Conservation (phyloP, 2,113 vertebrate genomes). For the Microtus ochrogaster region DNA sequence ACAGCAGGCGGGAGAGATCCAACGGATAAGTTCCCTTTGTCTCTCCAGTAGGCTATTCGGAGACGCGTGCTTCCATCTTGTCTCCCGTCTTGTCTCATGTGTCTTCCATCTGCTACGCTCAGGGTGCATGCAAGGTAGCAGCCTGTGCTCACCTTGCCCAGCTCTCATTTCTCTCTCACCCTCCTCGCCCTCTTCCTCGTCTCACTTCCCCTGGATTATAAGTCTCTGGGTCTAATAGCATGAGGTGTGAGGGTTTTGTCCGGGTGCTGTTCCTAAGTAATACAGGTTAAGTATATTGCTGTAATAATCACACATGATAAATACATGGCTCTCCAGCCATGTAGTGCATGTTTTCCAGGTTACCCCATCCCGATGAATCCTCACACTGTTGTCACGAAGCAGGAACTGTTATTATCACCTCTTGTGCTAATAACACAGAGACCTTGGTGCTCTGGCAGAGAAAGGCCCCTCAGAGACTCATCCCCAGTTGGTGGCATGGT, state of each 20-base stretch:
- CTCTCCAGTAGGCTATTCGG: background rate
- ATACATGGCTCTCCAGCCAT: background rate
- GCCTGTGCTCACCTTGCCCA: background rate
- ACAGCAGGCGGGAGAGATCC: background rate
- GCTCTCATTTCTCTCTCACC: background rate
- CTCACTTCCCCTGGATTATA: background rate
- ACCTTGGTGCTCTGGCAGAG: background rate
- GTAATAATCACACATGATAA: background rate
- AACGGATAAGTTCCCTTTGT: background rate
- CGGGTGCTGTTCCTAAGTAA: background rate
- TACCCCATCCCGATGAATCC: background rate
- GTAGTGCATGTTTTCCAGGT: background rate
- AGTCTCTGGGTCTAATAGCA: background rate
- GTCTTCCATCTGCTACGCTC: background rate
- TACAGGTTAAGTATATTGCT: background rate
- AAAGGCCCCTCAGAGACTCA: background rate
- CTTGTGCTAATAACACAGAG: too few relatives aligned
- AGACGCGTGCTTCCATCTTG: background rate
- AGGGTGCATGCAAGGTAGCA: background rate
- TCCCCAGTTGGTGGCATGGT: background rate
- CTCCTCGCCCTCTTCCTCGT: rapidly evolving
- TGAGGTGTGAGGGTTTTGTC: background rate
- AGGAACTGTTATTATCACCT: too few relatives aligned
- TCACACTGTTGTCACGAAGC: background rate
- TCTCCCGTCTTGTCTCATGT: too few relatives aligned